Evolutionary conservation across 2,113 vertebrate genomes (phyloP).

Genomic region (Heteronetta atricapilla): DNA sequence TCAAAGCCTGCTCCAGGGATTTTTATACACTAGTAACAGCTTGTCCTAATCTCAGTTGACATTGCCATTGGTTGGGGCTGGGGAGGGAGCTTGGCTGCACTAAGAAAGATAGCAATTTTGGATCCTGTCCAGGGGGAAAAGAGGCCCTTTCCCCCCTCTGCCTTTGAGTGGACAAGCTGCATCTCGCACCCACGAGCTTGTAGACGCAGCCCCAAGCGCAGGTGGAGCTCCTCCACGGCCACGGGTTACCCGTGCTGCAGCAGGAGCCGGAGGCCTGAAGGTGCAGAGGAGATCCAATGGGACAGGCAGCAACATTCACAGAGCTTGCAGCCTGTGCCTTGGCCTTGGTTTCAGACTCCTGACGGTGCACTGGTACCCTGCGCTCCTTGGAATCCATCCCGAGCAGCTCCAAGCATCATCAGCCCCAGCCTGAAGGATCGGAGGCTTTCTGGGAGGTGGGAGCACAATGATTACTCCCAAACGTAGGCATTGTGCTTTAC

Average conservation of each 20-base stretch:
- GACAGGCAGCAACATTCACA: background rate
- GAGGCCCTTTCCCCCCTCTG: background rate
- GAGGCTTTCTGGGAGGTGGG: background rate
- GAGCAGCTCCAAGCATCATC: background rate
- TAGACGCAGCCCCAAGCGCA: fast-evolving
- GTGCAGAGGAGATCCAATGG: fast-evolving
- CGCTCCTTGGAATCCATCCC: background rate
- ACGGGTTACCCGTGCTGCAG: fast-evolving
- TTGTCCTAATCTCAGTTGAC: background rate
- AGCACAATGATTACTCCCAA: background rate
- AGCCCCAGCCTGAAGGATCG: background rate
- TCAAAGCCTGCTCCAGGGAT: background rate
- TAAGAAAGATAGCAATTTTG: background rate
- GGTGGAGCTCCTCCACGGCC: background rate
- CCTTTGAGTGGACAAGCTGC: background rate
- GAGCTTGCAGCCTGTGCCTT: background rate
- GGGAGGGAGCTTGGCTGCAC: background rate
- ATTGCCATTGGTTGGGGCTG: background rate
- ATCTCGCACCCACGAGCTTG: background rate
- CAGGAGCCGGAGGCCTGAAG: background rate
- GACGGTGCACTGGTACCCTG: background rate
- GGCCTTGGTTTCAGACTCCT: background rate
- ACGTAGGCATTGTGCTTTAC: background rate
- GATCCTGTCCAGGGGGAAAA: background rate
- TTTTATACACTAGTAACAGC: background rate